phyloP scores from a whole-genome alignment of 2,797 vertebrate species.

The Periophthalmus magnuspinnatus region DNA sequence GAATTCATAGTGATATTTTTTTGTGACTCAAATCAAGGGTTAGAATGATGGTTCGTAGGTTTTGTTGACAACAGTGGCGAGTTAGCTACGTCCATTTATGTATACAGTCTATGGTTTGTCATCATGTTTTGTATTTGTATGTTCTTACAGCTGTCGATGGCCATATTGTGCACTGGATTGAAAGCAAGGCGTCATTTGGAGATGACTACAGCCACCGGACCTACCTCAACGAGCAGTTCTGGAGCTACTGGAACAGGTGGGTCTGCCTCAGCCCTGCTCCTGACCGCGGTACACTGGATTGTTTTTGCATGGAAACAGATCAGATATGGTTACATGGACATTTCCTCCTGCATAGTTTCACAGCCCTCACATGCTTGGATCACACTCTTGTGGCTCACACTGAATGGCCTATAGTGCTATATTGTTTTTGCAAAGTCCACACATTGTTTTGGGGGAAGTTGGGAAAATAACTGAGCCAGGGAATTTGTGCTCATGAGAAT shows the following conservation, averaged over 20 bases:
- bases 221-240: conserved; percentile 97
- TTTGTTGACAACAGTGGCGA: too few species aligned
- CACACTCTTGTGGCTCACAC: conserved; percentile 25
- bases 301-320: conserved; percentile 14
- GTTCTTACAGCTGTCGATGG: conserved; percentile 90
- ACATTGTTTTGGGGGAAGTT: conserved; percentile 63
- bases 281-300: neutral
- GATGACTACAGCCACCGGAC: conserved; percentile 94
- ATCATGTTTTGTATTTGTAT: too few species aligned
- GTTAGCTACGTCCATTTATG: too few species aligned
- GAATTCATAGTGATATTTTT: too few species aligned
- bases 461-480: conserved; percentile 59
- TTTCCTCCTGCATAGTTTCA: conserved; percentile 41
- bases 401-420: conserved; percentile 37
- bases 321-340: conserved; percentile 31
- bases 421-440: conserved; percentile 55
- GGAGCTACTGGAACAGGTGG: conserved; percentile 99
- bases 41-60: too few species aligned
- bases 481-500: conserved; percentile 59
- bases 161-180: conserved; percentile 97
- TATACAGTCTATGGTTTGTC: too few species aligned
- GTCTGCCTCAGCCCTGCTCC: neutral
- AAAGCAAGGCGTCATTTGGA: conserved; percentile 98
- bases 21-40: too few species aligned
- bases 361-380: conserved; percentile 24